These are phyloP conservation scores for Scaptomyza caliginosa DNA, from an alignment of 2,888 invertebrate species.

Conservation along the genomic window DNA sequence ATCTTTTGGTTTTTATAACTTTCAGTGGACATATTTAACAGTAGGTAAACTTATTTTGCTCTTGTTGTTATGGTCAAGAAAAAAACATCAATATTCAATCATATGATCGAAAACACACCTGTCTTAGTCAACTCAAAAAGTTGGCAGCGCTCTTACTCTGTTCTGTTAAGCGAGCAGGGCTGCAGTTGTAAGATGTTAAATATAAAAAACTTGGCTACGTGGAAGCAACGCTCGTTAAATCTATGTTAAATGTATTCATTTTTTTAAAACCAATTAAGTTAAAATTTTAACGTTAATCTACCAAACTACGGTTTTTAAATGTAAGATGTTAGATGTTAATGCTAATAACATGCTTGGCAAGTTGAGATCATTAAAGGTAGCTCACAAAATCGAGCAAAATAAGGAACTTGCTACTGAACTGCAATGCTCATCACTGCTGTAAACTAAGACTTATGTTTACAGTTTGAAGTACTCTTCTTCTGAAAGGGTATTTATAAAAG, in stretches of 20 bases:
- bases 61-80: constrained; percentile 19
- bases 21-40: constrained; percentile 28
- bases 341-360: too few relatives aligned
- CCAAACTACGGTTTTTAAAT: too few relatives aligned
- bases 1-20: constrained; percentile 23
- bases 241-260: background rate
- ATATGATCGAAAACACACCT: constrained; percentile 47
- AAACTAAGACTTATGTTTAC: constrained; percentile 5
- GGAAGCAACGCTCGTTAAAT: background rate
- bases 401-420: constrained; percentile 5
- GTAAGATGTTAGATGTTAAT: too few relatives aligned
- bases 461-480: background rate
- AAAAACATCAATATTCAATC: constrained; percentile 21
- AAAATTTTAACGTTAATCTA: too few relatives aligned
- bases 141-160: constrained; percentile 18
- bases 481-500: background rate
- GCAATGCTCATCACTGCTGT: constrained; percentile 27
- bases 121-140: background rate
- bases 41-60: background rate
- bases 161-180: constrained; percentile 7
- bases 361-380: too few relatives aligned
- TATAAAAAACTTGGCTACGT: background rate
- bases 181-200: background rate
- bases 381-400: background rate
- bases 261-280: background rate